phyloP scores from a whole-genome alignment of 1,140 invertebrate genomes.

The Danaus melanippus region DNA sequence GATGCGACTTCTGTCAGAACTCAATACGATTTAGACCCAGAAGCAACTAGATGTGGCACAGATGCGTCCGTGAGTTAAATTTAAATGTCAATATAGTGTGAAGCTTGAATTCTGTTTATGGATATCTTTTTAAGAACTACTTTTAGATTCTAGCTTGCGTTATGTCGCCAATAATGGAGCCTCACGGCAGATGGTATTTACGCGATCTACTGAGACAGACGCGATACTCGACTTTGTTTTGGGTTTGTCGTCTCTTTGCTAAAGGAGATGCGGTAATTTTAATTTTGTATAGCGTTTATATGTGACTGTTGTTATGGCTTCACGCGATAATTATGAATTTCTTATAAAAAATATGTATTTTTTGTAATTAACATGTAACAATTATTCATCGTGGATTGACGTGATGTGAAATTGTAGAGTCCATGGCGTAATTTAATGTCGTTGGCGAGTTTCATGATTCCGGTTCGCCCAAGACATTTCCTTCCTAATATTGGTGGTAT shows the following conservation, averaged over 20 bases:
- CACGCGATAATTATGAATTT: too few relatives aligned
- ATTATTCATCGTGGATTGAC: slow-evolving; percentile 3
- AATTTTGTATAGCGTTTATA: slow-evolving; percentile 1
- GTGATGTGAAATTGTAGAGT: slow-evolving; percentile 27
- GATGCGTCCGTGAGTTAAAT: slow-evolving; percentile 44
- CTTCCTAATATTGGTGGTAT: slow-evolving; percentile 36
- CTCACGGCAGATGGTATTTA: slow-evolving; percentile 73
- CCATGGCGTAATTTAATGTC: slow-evolving; percentile 53
- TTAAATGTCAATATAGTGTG: slow-evolving; percentile 1
- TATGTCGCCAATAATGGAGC: slow-evolving; percentile 73
- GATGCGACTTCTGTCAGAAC: slow-evolving; percentile 38
- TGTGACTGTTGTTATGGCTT: not conserved
- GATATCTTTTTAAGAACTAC: not conserved
- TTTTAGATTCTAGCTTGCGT: slow-evolving; percentile 47
- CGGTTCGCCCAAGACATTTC: slow-evolving; percentile 35
- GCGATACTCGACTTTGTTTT: slow-evolving; percentile 69
- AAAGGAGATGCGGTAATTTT: slow-evolving; percentile 45
- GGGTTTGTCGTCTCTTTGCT: slow-evolving; percentile 43
- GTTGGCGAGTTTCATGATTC: slow-evolving; percentile 45
- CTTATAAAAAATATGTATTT: too few relatives aligned
- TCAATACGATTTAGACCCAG: slow-evolving; percentile 48
- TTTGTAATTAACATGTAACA: slow-evolving; percentile 5
- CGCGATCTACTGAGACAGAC: slow-evolving; percentile 73
- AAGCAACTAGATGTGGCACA: slow-evolving; percentile 36
- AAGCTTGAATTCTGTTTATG: not conserved